Conservation (phyloP, 2,888 invertebrate species). For the Penaeus monodon region DNA sequence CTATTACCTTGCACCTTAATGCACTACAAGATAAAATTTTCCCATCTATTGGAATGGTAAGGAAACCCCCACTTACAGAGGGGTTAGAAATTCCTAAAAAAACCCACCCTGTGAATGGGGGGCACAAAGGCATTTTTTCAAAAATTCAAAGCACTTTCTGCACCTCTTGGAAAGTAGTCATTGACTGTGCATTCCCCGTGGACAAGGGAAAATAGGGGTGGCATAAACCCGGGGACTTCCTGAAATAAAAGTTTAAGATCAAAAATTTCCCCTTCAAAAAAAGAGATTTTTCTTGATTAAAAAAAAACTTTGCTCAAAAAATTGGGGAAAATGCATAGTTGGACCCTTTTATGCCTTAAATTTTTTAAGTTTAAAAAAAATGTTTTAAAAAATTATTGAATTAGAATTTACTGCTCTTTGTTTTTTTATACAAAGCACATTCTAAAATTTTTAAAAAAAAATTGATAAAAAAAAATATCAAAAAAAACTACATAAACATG, state of each 20-base stretch:
- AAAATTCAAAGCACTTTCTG: constrained; percentile 88
- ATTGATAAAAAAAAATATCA: too few species aligned
- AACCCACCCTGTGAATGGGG: constrained; percentile 84
- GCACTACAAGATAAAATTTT: too few species aligned
- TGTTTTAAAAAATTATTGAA: too few species aligned
- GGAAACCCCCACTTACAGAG: not conserved
- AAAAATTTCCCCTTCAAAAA: not conserved
- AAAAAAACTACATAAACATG: too few species aligned
- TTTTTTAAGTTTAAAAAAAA: too few species aligned
- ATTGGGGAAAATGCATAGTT: not conserved
- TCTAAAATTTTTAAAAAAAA: too few species aligned
- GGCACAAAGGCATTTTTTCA: constrained; percentile 94
- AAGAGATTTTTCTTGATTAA: too few species aligned
- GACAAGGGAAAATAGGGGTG: constrained; percentile 55
- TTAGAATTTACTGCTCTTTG: too few species aligned
- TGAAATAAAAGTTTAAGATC: constrained; percentile 15
- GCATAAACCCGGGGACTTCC: constrained; percentile 64
- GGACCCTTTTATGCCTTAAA: not conserved
- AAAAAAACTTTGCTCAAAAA: not conserved
- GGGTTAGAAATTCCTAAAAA: constrained; percentile 13
- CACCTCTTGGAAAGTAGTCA: constrained; percentile 78
- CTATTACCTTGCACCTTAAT: too few species aligned
- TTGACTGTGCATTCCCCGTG: constrained; percentile 54
- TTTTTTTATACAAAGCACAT: too few species aligned
- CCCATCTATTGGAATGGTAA: not conserved